These are phyloP conservation scores for Drosophila lacicola DNA, from an alignment of 2,888 invertebrate genomes.

Conservation along the genomic window DNA sequence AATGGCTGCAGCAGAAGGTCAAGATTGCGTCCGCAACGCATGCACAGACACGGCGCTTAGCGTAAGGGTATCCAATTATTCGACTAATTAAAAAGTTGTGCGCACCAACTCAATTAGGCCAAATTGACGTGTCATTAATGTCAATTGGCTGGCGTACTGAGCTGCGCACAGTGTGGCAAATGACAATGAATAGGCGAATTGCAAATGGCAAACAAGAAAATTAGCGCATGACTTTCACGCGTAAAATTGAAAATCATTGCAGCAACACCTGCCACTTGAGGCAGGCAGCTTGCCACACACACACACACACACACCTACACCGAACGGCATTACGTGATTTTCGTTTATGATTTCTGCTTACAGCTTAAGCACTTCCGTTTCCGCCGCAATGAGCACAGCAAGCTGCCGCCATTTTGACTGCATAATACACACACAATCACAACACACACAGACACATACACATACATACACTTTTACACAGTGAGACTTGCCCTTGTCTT, in stretches of 20 bases:
- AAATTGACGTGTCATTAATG: conserved; percentile 78
- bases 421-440: conserved; percentile 32
- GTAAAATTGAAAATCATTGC: conserved; percentile 81
- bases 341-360: conserved; percentile 81
- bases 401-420: conserved; percentile 62
- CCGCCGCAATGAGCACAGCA: conserved; percentile 63
- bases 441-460: background rate
- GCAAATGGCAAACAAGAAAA: conserved; percentile 62
- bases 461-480: conserved; percentile 6
- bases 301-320: conserved; percentile 7
- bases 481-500: conserved; percentile 57
- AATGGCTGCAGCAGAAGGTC: conserved; percentile 55
- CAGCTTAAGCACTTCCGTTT: conserved; percentile 75
- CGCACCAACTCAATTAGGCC: conserved; percentile 68
- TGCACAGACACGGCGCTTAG: conserved; percentile 18
- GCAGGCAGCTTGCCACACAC: conserved; percentile 20
- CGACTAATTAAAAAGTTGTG: conserved; percentile 65
- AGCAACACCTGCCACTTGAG: conserved; percentile 77
- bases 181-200: conserved; percentile 73
- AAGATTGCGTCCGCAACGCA: conserved; percentile 45
- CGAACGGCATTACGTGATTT: conserved; percentile 77
- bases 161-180: conserved; percentile 58
- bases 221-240: conserved; percentile 78
- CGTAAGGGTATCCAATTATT: conserved; percentile 37
- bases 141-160: conserved; percentile 56